Conservation (phyloP, 2,113 vertebrate genomes). For the Microcebus tavaratra region DNA sequence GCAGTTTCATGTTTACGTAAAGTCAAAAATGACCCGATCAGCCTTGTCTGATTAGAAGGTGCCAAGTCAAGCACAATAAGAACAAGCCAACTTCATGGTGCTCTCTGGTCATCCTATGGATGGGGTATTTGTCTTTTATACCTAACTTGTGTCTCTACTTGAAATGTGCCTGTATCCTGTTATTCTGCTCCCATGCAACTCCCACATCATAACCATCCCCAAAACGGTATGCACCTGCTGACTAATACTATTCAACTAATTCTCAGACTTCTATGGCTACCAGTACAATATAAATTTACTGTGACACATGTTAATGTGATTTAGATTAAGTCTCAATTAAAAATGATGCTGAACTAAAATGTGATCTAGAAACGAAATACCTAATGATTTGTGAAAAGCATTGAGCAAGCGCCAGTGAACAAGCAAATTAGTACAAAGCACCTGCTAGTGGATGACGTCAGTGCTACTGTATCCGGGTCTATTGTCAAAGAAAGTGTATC, state of each 20-base stretch:
- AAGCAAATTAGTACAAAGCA: not conserved
- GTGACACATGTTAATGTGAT: not conserved
- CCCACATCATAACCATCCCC: not conserved
- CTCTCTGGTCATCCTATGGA: not conserved
- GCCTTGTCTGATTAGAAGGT: not conserved
- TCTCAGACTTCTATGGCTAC: not conserved
- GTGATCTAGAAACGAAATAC: not conserved
- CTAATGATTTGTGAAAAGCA: conserved; percentile 13
- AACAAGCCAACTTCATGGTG: not conserved
- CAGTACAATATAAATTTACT: not conserved
- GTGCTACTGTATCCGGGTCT: not conserved
- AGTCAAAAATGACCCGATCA: not conserved
- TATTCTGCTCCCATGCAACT: not conserved
- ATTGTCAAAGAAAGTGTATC: not conserved
- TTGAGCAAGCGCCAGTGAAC: not conserved
- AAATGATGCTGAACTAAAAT: not conserved
- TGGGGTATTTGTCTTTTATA: not conserved
- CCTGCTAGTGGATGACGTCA: not conserved
- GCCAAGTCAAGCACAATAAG: not conserved
- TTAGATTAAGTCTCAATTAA: not conserved
- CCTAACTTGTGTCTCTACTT: not conserved
- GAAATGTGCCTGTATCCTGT: not conserved
- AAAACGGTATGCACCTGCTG: not conserved
- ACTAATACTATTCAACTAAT: not conserved
- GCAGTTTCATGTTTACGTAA: not conserved